A percentile compares a stretch with the other conserved stretches of the same genome.
Evolutionary conservation across 2,888 invertebrate species (phyloP).

Genomic region (Anthoptus insignis): DNA sequence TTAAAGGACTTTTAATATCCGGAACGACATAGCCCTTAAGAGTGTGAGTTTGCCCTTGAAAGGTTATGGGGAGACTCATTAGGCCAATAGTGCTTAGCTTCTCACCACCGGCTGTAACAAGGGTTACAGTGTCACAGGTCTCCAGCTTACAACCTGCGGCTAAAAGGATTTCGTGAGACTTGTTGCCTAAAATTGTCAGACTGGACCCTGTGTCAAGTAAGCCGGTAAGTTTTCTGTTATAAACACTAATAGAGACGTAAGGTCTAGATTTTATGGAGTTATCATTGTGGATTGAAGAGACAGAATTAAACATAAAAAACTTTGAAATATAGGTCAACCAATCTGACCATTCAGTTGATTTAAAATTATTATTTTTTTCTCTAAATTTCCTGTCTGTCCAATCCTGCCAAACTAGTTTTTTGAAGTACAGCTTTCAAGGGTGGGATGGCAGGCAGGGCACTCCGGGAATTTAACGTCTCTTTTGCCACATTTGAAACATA

Average conservation of each 20-base stretch:
- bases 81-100: background rate
- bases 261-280: conserved; percentile 37
- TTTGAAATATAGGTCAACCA: conserved; percentile 39
- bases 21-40: background rate
- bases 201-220: conserved; percentile 48
- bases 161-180: conserved; percentile 24
- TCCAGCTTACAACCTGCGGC: background rate
- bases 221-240: conserved; percentile 22
- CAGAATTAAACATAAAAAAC: conserved; percentile 26
- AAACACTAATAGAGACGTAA: conserved; percentile 38
- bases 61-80: background rate
- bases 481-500: too few species aligned
- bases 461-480: too few species aligned
- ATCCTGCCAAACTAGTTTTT: too few species aligned
- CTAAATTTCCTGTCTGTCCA: conserved; percentile 16
- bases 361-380: conserved; percentile 39
- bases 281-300: conserved; percentile 42
- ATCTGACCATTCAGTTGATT: conserved; percentile 33
- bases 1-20: background rate
- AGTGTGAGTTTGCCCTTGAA: background rate
- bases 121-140: background rate
- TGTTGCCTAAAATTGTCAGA: conserved; percentile 46
- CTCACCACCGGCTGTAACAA: background rate
- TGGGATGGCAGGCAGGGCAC: too few species aligned
- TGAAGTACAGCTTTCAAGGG: too few species aligned